Base-by-base conservation (phyloP, 2,797 vertebrate genomes). In the Oreortyx pictus region DNA sequence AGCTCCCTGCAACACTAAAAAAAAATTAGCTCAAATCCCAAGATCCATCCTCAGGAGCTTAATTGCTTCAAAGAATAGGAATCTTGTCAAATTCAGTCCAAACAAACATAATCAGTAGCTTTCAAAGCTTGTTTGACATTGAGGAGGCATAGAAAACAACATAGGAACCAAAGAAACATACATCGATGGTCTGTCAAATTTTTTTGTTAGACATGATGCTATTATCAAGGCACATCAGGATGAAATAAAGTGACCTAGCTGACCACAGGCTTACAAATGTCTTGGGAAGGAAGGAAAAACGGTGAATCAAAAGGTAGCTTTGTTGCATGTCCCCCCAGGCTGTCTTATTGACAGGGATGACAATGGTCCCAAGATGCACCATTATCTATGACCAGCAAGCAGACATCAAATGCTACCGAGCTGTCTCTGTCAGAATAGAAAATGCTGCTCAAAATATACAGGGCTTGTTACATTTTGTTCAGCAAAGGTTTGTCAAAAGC, bases 301-400 rank as follows among this genome's bases (percentile, higher is more conserved):
- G 97, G 98, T 97, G 98, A 98, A 98, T 98, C 98, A 98, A 98
- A 98, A 98, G 98, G 98, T 98, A 98, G 97, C 98, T 97, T 97
- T 97, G 97, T 96, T 96, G 95, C 89, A 76, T 66, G 90, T 97
- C 97, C 98, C 98, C 98, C 96, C 96, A 96, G 97, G 98, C 98
- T 97, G 81, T 98, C 98, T 98, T 98, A 99, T 99, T 99, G 99
- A 99, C 99, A 98, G 97, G 98, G 98, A 99, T 99, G 99, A 99
- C 99, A 99, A 99, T 97, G 96, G 98, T 99, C 99, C 99, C 99
- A 98, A 95, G 99, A 98, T 98, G 98, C 98, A 98, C 99, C 98
- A 99, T 99, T 99, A 99, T 99, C 99, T 98, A 98, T 98, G 98
- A 98, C 99, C 98, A 98, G 98, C 98, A 97, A 98, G 98, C 98